These are phyloP conservation scores for Apamea monoglypha DNA, from an alignment of 2,888 invertebrate species.

Conservation along the genomic window DNA sequence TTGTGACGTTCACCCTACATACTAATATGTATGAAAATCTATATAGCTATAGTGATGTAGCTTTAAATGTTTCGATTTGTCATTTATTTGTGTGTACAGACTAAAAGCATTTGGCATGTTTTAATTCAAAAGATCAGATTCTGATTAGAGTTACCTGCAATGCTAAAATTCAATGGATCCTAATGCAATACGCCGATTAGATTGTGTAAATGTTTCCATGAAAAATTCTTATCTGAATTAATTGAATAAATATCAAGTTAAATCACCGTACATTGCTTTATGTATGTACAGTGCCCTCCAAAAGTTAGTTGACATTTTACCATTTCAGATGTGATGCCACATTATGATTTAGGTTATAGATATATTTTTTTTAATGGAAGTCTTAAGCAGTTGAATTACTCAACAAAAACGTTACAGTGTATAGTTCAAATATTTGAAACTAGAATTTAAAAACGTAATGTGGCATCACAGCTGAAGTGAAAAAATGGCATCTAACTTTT, in stretches of 20 bases:
- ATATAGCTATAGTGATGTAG: not conserved
- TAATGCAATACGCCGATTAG: not conserved
- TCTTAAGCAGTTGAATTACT: too few relatives aligned
- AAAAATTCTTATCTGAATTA: not conserved
- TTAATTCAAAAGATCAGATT: not conserved
- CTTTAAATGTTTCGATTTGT: not conserved
- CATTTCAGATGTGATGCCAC: too few relatives aligned
- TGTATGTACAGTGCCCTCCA: too few relatives aligned
- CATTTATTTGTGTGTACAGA: not conserved
- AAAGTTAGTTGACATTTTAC: too few relatives aligned
- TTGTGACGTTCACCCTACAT: constrained; percentile 47
- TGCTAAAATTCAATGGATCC: not conserved
- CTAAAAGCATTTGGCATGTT: not conserved
- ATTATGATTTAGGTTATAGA: too few relatives aligned
- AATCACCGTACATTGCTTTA: not conserved
- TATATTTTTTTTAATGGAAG: too few relatives aligned
- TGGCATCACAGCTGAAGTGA: too few relatives aligned
- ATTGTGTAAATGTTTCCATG: constrained; percentile 5
- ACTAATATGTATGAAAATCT: constrained; percentile 28
- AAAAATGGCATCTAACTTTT: too few relatives aligned
- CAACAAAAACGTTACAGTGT: too few relatives aligned
- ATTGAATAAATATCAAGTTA: not conserved
- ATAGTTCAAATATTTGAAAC: too few relatives aligned
- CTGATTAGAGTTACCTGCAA: not conserved
- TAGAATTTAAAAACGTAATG: too few relatives aligned